These are phyloP conservation scores for Antennarius striatus DNA, from an alignment of 2,113 vertebrate species.

Conservation along the genomic window DNA sequence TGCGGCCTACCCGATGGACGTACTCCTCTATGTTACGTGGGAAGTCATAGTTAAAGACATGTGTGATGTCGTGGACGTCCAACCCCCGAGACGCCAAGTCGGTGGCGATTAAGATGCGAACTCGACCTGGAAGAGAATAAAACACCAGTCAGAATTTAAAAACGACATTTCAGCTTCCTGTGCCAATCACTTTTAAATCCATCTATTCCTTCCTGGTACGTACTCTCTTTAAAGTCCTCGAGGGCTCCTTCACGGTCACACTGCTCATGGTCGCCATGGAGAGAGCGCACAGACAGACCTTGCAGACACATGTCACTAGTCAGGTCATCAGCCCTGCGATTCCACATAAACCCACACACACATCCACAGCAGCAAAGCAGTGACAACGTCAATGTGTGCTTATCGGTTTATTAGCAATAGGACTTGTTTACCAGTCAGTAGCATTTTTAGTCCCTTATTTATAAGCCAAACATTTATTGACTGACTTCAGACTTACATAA, in stretches of 20 bases:
- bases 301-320: conserved; percentile 90
- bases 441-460: background rate
- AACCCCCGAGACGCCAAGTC: conserved; percentile 94
- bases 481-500: conserved; percentile 78
- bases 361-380: background rate
- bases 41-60: conserved; percentile 95
- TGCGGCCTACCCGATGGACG: conserved; percentile 93
- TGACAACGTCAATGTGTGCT: too few species aligned
- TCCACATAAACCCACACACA: background rate
- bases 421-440: too few species aligned
- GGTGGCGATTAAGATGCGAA: conserved; percentile 93
- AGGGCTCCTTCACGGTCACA: conserved; percentile 91
- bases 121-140: conserved; percentile 79
- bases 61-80: conserved; percentile 91
- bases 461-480: background rate
- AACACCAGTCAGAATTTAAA: background rate
- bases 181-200: background rate
- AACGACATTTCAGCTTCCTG: background rate
- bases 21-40: conserved; percentile 97
- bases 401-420: too few species aligned
- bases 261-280: conserved; percentile 93
- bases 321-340: conserved; percentile 88
- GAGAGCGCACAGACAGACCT: conserved; percentile 88
- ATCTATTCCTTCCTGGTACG: background rate
- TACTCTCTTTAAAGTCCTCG: conserved; percentile 90